Evolutionary conservation across 2,797 vertebrate genomes (phyloP).

Genomic region (Arctocebus calabarensis): DNA sequence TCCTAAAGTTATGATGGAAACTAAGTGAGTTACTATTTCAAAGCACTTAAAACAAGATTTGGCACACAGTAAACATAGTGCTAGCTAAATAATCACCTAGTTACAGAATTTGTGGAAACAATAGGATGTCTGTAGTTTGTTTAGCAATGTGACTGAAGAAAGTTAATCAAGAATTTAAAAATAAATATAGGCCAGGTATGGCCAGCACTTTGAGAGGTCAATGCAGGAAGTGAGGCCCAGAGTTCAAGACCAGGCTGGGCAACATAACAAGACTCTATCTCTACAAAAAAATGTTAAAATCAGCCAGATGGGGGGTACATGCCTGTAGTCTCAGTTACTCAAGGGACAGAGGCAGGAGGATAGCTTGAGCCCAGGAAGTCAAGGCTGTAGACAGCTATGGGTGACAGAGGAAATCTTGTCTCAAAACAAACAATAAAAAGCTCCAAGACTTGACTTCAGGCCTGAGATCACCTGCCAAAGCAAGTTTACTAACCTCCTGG

Average conservation of each 20-base stretch:
- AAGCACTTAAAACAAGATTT: not conserved
- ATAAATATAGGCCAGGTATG: not conserved
- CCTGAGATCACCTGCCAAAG: not conserved
- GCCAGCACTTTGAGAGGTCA: not conserved
- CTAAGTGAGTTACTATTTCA: not conserved
- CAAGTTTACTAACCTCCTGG: not conserved
- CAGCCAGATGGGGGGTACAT: not conserved
- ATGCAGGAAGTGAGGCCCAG: not conserved
- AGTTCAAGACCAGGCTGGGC: not conserved
- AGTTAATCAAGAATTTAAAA: not conserved
- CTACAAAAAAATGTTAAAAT: not conserved
- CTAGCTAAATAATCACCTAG: not conserved
- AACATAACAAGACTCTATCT: not conserved
- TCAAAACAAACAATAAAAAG: not conserved
- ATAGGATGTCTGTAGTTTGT: not conserved
- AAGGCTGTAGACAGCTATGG: not conserved
- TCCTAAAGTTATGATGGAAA: not conserved
- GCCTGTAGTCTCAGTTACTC: not conserved
- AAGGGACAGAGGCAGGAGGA: not conserved
- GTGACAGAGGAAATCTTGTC: not conserved
- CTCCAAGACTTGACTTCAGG: not conserved
- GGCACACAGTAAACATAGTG: not conserved
- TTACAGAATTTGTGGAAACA: not conserved
- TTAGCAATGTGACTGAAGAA: not conserved
- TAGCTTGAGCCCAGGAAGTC: not conserved